Conservation (phyloP, 2,113 vertebrate species). For the Pseudonaja textilis region DNA sequence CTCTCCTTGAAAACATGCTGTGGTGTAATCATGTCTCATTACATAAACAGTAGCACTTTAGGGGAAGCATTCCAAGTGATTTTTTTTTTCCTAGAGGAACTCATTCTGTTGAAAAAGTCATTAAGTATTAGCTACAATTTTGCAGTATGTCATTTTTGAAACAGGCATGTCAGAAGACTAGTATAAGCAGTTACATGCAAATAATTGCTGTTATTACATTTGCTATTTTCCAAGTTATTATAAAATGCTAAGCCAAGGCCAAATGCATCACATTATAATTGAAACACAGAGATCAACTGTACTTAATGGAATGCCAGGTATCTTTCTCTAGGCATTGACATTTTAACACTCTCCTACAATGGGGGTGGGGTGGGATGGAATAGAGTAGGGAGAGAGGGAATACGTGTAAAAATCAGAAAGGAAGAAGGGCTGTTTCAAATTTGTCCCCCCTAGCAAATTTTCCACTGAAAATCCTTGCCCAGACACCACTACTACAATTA, state of each 20-base stretch:
- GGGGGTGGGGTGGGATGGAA: neutral
- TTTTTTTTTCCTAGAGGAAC: neutral
- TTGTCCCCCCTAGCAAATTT: neutral
- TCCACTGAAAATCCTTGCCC: neutral
- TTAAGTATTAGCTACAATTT: neutral
- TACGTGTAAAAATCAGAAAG: neutral
- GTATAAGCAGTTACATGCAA: neutral
- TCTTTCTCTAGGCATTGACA: neutral
- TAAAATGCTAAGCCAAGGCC: neutral
- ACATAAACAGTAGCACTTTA: neutral
- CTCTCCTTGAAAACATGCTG: neutral
- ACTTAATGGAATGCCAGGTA: neutral
- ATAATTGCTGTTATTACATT: neutral
- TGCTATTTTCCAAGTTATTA: neutral
- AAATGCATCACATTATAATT: neutral
- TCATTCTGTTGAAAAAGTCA: neutral
- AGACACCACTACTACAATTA: neutral
- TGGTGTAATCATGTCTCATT: neutral
- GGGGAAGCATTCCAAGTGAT: neutral
- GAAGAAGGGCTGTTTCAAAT: neutral
- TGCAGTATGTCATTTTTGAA: neutral
- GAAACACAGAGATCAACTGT: neutral
- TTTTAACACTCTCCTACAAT: neutral
- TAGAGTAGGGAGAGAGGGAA: neutral
- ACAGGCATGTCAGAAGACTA: neutral